Evolutionary conservation across 2,797 vertebrate genomes (phyloP), one percentile per base, ranked within the genome.

Genomic region (Dicrostonyx torquatus): DNA sequence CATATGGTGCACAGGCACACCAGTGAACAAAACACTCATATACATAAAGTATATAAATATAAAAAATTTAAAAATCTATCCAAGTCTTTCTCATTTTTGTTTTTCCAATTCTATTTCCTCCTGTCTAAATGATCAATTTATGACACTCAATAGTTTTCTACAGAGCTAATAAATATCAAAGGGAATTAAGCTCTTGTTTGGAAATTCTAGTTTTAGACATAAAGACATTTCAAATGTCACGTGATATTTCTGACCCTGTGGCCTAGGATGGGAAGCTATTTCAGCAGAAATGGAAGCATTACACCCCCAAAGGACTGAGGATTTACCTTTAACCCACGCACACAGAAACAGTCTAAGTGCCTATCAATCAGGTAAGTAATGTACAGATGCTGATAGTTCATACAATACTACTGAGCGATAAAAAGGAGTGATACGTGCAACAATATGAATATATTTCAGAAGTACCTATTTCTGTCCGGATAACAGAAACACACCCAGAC

Each of bases 231-330:
- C 17, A 93, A 95, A 92, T 13, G 13, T 24, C 53, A 78, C 85
- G 80, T 18, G 70, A 29, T 48, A 95, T 87, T 88, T 88, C 64
- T 72, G 94, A 85, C 53, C 58, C 5, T 90, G 85, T 3, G 91
- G 29, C 12, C 20, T 40, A 80, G 40, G 72, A 53, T 60, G 75
- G 58, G 92, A 90, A 95, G 82, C 31, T 86, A 22, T 82, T 94
- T 48, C 43, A 86, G 87, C 43, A 96, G 53, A 92, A 93, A 79
- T 87, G 17, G 92, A 93, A 84, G 31, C 18, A 80, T 90, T 83
- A 70, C 53, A 66, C 34, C 31, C 34, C 75, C 45, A 83, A 77
- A 89, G 75, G 50, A 64, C 60, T 86, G 31, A 94, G 87, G 50
- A 29, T 92, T 93, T 94, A 62, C 43, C 91, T 37, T 72, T 55